phyloP scores from a whole-genome alignment of 2,797 vertebrate genomes.

The Silurus lanzhouensis region DNA sequence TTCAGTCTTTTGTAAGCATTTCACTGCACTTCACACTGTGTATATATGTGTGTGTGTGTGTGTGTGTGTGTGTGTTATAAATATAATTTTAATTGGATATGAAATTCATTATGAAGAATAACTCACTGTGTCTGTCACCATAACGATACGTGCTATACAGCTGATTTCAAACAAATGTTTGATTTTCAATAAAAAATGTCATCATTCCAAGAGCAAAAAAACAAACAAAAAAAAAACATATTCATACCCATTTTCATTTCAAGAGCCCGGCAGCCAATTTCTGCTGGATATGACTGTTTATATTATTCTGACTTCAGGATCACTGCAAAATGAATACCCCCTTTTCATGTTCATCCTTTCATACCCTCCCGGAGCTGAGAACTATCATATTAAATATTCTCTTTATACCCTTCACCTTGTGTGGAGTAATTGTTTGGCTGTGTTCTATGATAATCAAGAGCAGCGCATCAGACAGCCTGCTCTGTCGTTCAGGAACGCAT shows the following conservation, averaged over 20 bases:
- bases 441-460: conserved; percentile 41
- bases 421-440: conserved; percentile 48
- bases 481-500: conserved; percentile 5
- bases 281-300: conserved; percentile 44
- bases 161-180: neutral
- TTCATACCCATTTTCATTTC: conserved; percentile 37
- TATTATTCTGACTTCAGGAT: conserved; percentile 43
- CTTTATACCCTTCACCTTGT: conserved; percentile 48
- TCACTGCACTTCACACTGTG: no score
- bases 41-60: no score
- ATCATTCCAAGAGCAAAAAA: neutral
- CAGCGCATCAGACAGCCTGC: neutral
- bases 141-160: neutral
- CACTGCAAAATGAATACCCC: conserved; percentile 38
- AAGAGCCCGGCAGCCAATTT: conserved; percentile 38
- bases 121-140: neutral
- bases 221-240: no score
- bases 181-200: neutral
- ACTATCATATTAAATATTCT: conserved; percentile 49
- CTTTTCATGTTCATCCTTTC: conserved; percentile 35
- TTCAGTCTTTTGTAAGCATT: no score
- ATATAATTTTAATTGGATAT: no score
- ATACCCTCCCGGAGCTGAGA: conserved; percentile 38
- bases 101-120: no score
- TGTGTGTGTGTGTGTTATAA: no score